Evolutionary conservation across 2,113 vertebrate genomes (phyloP).

Genomic region (Syngnathus scovelli): DNA sequence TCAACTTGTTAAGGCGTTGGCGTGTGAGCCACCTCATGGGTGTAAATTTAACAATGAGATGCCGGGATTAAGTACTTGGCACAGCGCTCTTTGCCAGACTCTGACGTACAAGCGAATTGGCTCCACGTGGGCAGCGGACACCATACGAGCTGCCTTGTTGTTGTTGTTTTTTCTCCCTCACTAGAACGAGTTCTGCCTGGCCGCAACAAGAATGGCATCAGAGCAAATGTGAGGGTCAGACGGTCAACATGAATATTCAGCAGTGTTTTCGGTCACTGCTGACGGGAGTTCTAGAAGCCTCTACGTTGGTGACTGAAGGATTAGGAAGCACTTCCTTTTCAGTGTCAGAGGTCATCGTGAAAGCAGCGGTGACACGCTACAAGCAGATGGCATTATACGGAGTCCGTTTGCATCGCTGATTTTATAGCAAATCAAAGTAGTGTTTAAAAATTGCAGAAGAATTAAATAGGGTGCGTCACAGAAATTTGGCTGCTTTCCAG

Average conservation of each 20-base stretch:
- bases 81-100: background rate
- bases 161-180: background rate
- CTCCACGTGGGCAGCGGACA: background rate
- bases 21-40: background rate
- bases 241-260: background rate
- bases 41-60: background rate
- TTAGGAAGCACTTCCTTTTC: conserved; percentile 51
- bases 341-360: conserved; percentile 28
- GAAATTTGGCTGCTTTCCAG: background rate
- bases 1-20: background rate
- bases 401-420: background rate
- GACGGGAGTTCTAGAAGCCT: conserved; percentile 37
- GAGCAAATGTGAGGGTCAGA: conserved; percentile 9
- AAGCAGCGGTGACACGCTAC: conserved; percentile 13
- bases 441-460: background rate
- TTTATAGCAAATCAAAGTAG: background rate
- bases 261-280: conserved; percentile 31
- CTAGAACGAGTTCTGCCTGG: background rate
- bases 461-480: background rate
- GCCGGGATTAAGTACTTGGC: background rate
- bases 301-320: conserved; percentile 47
- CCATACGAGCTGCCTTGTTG: background rate
- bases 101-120: background rate
- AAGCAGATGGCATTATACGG: conserved; percentile 2
- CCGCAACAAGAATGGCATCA: background rate